Conservation (phyloP, 30 jellyfish, hydroid and myxozoan species). For the Cassiopea xamachana region DNA sequence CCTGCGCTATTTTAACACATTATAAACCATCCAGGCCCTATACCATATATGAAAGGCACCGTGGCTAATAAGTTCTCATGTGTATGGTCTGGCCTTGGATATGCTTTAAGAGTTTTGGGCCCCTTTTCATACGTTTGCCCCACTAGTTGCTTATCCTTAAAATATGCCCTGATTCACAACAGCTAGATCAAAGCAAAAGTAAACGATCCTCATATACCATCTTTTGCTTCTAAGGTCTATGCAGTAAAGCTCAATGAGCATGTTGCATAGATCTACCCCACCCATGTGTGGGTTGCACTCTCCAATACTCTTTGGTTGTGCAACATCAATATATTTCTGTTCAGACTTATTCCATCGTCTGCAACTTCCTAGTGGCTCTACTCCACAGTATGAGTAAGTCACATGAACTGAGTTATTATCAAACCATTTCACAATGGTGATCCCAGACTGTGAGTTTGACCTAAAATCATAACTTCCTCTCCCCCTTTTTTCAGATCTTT, state of each 20-base stretch:
- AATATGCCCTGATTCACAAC: too few species aligned
- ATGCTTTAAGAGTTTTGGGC: too few species aligned
- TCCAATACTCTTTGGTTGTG: conserved; percentile 24
- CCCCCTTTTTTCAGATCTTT: conserved; percentile 62
- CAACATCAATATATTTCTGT: background rate
- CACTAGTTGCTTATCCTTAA: too few species aligned
- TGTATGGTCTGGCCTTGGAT: too few species aligned
- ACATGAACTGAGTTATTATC: conserved; percentile 66
- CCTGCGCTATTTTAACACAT: too few species aligned
- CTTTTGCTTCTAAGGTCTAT: conserved; percentile 37
- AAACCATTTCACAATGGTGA: conserved; percentile 69
- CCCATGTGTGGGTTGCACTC: conserved; percentile 74
- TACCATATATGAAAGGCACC: too few species aligned
- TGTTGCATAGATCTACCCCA: conserved; percentile 80
- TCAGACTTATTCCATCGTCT: conserved; percentile 48
- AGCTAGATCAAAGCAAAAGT: conserved; percentile 67
- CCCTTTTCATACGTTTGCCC: too few species aligned
- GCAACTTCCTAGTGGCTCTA: conserved; percentile 70
- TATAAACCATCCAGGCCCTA: too few species aligned
- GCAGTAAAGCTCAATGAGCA: conserved; percentile 74
- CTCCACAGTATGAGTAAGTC: conserved; percentile 72
- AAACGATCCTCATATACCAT: conserved; percentile 72
- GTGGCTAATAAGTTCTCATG: too few species aligned
- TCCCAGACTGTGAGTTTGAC: conserved; percentile 68
- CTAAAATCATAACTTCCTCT: conserved; percentile 65